Conservation (phyloP, 2,113 vertebrate genomes). For the Oreocharis arfaki region DNA sequence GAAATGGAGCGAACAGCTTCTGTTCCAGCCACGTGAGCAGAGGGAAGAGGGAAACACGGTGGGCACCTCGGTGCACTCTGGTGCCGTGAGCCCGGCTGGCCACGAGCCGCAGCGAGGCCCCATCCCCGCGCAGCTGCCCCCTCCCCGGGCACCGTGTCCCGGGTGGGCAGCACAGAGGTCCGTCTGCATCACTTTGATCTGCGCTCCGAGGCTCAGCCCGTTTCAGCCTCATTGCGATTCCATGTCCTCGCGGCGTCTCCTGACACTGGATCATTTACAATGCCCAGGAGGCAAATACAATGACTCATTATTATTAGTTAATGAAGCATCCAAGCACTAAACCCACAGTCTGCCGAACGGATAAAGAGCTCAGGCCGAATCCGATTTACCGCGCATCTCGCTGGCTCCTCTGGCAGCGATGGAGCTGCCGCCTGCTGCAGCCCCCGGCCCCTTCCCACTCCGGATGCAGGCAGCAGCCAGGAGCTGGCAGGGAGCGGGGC, state of each 20-base stretch:
- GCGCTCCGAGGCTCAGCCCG: neutral
- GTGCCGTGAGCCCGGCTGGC: neutral
- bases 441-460: rapidly evolving
- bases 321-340: constrained; percentile 74
- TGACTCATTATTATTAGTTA: constrained; percentile 76
- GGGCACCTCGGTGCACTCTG: neutral
- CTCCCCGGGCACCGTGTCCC: rapidly evolving
- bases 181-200: neutral
- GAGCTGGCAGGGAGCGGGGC: neutral
- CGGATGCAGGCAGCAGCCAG: neutral
- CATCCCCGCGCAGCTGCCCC: rapidly evolving
- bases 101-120: rapidly evolving
- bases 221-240: constrained; percentile 61
- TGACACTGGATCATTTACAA: constrained; percentile 69
- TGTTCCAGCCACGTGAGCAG: neutral
- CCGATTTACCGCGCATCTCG: neutral
- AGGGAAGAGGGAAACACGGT: neutral
- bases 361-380: constrained; percentile 40
- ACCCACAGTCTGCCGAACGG: constrained; percentile 26
- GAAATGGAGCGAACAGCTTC: neutral
- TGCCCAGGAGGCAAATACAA: constrained; percentile 63
- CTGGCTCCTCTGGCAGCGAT: neutral
- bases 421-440: neutral
- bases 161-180: neutral
- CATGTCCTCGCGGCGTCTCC: constrained; percentile 35